These are phyloP conservation scores for Hybognathus amarus DNA, from an alignment of 2,797 vertebrate genomes.

Conservation along the genomic window DNA sequence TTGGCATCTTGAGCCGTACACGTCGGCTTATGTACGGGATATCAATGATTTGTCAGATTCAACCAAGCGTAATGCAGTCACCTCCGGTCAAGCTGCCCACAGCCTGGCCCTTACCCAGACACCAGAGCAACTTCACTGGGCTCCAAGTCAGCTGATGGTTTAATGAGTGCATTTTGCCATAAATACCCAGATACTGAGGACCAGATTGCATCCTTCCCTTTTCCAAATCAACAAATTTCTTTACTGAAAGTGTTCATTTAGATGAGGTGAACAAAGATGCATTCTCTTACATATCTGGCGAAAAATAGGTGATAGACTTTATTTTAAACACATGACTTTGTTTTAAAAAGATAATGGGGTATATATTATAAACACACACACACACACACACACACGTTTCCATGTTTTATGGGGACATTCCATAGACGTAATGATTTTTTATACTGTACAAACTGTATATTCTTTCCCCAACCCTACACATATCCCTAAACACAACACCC, in stretches of 20 bases:
- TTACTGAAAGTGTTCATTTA: constrained; percentile 3
- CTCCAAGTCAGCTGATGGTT: constrained; percentile 37
- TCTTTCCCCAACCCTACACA: no score
- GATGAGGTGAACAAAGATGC: not conserved
- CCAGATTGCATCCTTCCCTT: constrained; percentile 15
- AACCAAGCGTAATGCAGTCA: constrained; percentile 60
- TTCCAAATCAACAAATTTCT: constrained; percentile 1
- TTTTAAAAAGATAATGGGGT: not conserved
- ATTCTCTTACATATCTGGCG: not conserved
- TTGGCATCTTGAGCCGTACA: constrained; percentile 85
- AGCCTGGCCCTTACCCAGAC: constrained; percentile 44
- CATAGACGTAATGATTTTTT: not conserved
- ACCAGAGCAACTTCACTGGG: constrained; percentile 33
- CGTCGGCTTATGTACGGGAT: constrained; percentile 84
- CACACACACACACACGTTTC: no score
- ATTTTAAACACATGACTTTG: not conserved
- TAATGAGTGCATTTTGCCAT: constrained; percentile 44
- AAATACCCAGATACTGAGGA: constrained; percentile 27
- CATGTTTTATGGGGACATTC: not conserved
- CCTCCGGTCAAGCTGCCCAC: constrained; percentile 54
- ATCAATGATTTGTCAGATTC: constrained; percentile 72
- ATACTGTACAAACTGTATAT: not conserved
- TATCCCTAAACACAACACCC: no score
- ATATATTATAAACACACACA: not conserved
- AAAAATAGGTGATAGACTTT: not conserved